phyloP scores from a whole-genome alignment of 2,113 vertebrate genomes.

The Potamarius usumacintae region DNA sequence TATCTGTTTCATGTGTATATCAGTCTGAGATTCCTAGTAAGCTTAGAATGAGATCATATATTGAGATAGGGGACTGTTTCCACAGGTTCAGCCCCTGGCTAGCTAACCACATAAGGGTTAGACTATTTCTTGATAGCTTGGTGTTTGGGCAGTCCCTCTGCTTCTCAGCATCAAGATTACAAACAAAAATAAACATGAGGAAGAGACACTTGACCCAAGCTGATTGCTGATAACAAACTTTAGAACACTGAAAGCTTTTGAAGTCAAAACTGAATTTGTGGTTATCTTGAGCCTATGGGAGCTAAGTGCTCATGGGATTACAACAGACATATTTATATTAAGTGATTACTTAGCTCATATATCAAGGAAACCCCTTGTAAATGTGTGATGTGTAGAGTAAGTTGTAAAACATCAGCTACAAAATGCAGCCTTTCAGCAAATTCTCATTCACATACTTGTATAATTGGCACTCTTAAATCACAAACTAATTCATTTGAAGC shows the following conservation, averaged over 20 bases:
- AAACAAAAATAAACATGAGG: background rate
- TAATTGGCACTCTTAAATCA: constrained; percentile 22
- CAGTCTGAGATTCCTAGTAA: background rate
- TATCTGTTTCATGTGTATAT: background rate
- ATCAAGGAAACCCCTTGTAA: background rate
- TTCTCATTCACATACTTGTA: background rate
- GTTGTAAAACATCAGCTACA: background rate
- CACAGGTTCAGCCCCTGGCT: background rate
- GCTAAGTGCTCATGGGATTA: background rate
- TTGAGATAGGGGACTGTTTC: background rate
- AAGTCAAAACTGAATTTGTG: constrained; percentile 18
- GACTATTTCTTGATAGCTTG: background rate
- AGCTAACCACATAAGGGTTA: background rate
- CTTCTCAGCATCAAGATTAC: background rate
- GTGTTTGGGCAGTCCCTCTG: constrained; percentile 17
- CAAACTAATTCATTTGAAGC: constrained; percentile 18
- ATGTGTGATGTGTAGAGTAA: background rate
- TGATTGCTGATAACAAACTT: constrained; percentile 31
- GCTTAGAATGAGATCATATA: background rate
- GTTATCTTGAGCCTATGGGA: background rate
- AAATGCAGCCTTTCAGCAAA: background rate
- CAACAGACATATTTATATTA: background rate
- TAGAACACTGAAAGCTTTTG: constrained; percentile 28
- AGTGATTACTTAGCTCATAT: background rate
- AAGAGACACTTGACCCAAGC: background rate